Evolutionary conservation across 2,888 invertebrate genomes (phyloP).

Genomic region (Encarsia formosa): DNA sequence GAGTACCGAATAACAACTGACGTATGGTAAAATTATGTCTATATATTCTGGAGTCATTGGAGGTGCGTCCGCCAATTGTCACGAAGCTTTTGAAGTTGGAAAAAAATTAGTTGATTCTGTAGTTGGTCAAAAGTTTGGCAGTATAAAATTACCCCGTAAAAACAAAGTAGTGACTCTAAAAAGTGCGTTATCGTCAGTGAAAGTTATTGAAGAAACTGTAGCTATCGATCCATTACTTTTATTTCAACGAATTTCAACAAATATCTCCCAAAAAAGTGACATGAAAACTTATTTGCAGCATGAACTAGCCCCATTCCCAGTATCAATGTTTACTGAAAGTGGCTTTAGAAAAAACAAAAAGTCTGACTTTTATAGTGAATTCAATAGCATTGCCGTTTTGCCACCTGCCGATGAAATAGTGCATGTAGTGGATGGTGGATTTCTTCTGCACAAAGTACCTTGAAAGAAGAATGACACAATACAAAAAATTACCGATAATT

Average conservation of each 20-base stretch:
- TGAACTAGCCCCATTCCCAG: too few relatives aligned
- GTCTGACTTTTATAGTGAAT: too few relatives aligned
- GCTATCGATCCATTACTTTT: constrained; percentile 7
- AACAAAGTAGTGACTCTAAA: background rate
- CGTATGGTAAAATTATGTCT: constrained; percentile 29
- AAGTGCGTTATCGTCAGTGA: background rate
- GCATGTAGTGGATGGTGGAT: too few relatives aligned
- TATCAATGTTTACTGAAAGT: too few relatives aligned
- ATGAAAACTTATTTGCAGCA: too few relatives aligned
- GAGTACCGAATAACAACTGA: constrained; percentile 42
- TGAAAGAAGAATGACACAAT: too few relatives aligned
- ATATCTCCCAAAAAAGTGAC: constrained; percentile 29
- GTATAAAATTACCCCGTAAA: background rate
- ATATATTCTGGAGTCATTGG: constrained; percentile 30
- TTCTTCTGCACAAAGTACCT: too few relatives aligned
- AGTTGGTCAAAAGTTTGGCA: background rate
- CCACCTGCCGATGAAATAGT: too few relatives aligned
- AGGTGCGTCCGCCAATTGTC: constrained; percentile 29
- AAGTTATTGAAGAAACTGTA: background rate
- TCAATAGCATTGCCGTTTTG: too few relatives aligned
- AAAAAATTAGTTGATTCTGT: background rate
- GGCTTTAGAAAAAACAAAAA: too few relatives aligned
- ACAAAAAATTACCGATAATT: too few relatives aligned
- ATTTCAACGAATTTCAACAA: constrained; percentile 41
- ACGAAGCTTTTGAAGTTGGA: constrained; percentile 39